These are phyloP conservation scores for Cololabis saira DNA, from an alignment of 2,113 vertebrate species.

Conservation along the genomic window DNA sequence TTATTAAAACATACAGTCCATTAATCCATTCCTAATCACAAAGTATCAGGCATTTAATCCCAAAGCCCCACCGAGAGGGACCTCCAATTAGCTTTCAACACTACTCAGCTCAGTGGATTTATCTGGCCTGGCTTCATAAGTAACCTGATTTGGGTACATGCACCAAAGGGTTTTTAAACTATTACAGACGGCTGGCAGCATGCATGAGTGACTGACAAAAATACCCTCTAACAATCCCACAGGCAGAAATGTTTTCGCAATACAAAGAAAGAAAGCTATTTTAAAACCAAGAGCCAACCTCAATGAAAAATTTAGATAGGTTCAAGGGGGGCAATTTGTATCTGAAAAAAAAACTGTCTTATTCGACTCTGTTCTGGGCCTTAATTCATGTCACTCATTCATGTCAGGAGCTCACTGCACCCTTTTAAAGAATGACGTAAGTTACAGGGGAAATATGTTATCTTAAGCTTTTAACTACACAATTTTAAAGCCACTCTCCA, in stretches of 20 bases:
- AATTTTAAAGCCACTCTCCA: no score
- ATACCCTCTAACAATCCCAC: conserved; percentile 39
- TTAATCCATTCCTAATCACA: conserved; percentile 43
- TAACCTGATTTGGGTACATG: conserved; percentile 32
- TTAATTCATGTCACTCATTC: not conserved
- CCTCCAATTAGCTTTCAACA: conserved; percentile 48
- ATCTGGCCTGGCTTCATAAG: conserved; percentile 25
- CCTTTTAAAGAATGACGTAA: not conserved
- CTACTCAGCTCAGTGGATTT: conserved; percentile 46
- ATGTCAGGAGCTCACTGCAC: not conserved
- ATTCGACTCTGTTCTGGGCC: not conserved
- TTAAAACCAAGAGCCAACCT: conserved; percentile 19
- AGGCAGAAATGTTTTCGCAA: not conserved
- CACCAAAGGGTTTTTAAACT: conserved; percentile 51
- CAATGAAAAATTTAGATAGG: conserved; percentile 1
- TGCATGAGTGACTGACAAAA: conserved; percentile 55
- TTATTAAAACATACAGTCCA: conserved; percentile 27
- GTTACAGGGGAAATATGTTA: no score
- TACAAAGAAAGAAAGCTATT: conserved; percentile 38
- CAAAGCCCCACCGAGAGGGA: conserved; percentile 18
- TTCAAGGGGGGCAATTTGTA: conserved; percentile 14
- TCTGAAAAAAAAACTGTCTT: not conserved
- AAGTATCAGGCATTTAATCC: conserved; percentile 59
- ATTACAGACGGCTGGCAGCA: conserved; percentile 57
- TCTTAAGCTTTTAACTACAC: no score